These are phyloP conservation scores for Procambarus virginalis DNA, from an alignment of 1,140 invertebrate species.

Conservation along the genomic window DNA sequence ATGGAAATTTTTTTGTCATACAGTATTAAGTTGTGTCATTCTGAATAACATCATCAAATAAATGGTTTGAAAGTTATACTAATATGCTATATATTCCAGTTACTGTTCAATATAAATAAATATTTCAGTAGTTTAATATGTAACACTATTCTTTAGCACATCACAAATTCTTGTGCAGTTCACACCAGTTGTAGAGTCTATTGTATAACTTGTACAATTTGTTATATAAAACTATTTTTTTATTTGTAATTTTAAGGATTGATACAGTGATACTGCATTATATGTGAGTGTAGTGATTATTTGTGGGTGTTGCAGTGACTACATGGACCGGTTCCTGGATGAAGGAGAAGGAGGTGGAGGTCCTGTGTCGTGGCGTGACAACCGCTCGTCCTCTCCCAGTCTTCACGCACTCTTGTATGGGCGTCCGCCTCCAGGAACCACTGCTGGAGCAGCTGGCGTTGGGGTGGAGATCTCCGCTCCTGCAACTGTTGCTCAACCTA, in stretches of 20 bases:
- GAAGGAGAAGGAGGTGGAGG: slow-evolving; percentile 86
- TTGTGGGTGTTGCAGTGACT: slow-evolving; percentile 80
- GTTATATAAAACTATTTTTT: not conserved
- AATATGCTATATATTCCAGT: no score
- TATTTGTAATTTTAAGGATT: slow-evolving; percentile 61
- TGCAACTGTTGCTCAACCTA: slow-evolving; percentile 74
- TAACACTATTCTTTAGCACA: no score
- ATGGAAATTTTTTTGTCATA: no score
- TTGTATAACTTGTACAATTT: not conserved
- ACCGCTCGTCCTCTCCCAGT: slow-evolving; percentile 71
- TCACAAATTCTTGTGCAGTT: no score
- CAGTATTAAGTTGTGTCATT: no score
- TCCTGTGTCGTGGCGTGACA: slow-evolving; percentile 72
- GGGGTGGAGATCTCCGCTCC: slow-evolving; percentile 74
- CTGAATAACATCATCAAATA: no score
- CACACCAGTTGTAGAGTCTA: not conserved
- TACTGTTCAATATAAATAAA: no score
- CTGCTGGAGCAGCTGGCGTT: slow-evolving; percentile 73
- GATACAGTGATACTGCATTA: slow-evolving; percentile 62
- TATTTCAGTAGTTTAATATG: no score
- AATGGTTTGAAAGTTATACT: no score
- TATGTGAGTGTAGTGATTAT: slow-evolving; percentile 71
- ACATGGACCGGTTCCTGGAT: slow-evolving; percentile 90
- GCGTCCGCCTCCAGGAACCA: slow-evolving; percentile 72
- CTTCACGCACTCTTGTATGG: slow-evolving; percentile 68